Base-by-base conservation (phyloP, 2,888 invertebrate genomes). In the Lysandra bellargus region DNA sequence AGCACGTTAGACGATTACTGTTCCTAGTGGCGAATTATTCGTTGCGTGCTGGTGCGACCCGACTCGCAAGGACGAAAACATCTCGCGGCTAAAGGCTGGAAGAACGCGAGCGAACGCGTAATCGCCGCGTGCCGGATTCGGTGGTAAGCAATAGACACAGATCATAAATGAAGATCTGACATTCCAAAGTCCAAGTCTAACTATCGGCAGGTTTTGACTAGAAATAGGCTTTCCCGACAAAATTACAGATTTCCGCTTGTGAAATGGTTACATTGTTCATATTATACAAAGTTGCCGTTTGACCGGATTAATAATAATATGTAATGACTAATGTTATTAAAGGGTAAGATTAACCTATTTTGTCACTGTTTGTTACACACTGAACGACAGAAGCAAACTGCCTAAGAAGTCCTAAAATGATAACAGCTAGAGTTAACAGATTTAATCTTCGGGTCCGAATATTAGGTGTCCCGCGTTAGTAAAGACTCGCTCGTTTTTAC, bases 1-100 rank as follows among this genome's bases (percentile, higher is more conserved):
- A 84, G 86, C 84, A 91, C 88, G 88, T 87, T 85, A 87, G 88
- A 84, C 83, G 84, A 74, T 73, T 37, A 79, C 60, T 79, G 37
- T 72, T 49, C 30, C 33, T 37, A 37, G 69, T 69, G 69, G 69
- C 69, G 37, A 69, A 69, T 69, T 69, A 37, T 33, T 69, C n/a
- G 33, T 69, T 69, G 69, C 69, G 69, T 69, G 69, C 33, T 33
- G 69, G 64, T 4, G 64, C 23, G 12, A 6, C 23, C n/a, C 60
- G n/a, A 9, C n/a, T 61, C 61, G n/a, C 49, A 49, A 49, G 49
- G 57, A 57, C 12, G 57, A 69, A 37, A 17, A 33, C 33, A 69
- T 69, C 69, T 69, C 33, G 17, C 23, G 33, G 30, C 33, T 69
- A 69, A 37, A 14, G 4, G 69, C 33, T 33, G 33, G 14, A 33